Percentiles rank a stretch among this genome's conserved stretches.
These are phyloP conservation scores for Dromococcyx pavoninus DNA, from an alignment of 2,797 vertebrate genomes.

Conservation along the genomic window DNA sequence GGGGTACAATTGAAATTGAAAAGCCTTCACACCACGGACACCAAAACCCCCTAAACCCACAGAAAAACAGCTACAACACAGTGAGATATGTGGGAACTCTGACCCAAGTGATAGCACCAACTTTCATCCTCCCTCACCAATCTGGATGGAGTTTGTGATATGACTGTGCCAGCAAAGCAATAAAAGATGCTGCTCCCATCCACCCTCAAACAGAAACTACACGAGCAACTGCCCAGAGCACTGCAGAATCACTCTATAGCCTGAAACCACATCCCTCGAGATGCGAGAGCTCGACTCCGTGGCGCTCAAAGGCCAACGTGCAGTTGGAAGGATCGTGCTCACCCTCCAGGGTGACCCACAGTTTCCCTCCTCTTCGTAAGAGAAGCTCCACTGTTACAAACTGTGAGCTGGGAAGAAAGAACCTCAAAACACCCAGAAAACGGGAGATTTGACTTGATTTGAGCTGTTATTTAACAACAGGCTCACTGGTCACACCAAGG, in stretches of 20 bases:
- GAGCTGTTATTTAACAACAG: neutral
- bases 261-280: neutral
- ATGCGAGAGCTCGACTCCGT: neutral
- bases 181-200: neutral
- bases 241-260: neutral
- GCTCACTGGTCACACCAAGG: neutral
- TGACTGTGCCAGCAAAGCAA: neutral
- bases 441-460: neutral
- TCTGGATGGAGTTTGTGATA: neutral
- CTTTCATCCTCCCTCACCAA: neutral
- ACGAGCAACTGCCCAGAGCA: neutral
- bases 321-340: neutral
- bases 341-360: neutral
- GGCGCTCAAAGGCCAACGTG: neutral
- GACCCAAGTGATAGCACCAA: neutral
- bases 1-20: neutral
- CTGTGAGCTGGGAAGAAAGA: neutral
- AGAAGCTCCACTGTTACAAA: neutral
- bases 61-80: neutral
- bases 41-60: rapidly evolving
- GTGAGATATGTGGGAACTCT: neutral
- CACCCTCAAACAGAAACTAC: neutral
- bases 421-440: neutral
- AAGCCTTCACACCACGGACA: neutral
- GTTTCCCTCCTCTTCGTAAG: neutral